Evolutionary conservation across 1,140 invertebrate genomes (phyloP).

Genomic region (Acromyrmex charruanus): DNA sequence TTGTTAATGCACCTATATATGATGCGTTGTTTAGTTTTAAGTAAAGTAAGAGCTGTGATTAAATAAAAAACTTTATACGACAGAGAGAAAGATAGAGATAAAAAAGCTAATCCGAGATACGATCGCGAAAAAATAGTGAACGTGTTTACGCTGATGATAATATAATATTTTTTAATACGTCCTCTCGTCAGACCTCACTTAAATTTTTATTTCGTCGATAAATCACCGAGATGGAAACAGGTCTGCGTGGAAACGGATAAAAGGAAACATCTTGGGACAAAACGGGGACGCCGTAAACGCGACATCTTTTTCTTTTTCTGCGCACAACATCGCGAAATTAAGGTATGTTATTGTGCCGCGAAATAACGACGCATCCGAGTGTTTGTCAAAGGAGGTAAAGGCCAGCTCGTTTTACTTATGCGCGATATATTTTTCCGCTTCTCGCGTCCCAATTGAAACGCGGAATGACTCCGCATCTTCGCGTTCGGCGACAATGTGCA

Average conservation of each 20-base stretch:
- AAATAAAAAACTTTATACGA: too few relatives aligned
- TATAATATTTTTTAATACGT: slow-evolving; percentile 27
- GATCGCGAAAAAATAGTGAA: slow-evolving; percentile 29
- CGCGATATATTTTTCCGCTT: slow-evolving; percentile 45
- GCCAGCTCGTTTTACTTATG: background rate
- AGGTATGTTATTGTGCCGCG: slow-evolving; percentile 29
- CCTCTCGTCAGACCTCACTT: background rate
- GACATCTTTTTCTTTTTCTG: background rate
- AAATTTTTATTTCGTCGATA: background rate
- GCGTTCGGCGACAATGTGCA: background rate
- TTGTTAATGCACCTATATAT: too few relatives aligned
- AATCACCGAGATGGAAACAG: slow-evolving; percentile 10
- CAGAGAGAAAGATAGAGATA: background rate
- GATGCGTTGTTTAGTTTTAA: too few relatives aligned
- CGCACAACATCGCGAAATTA: slow-evolving; percentile 28
- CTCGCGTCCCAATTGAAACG: background rate
- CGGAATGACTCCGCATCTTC: slow-evolving; percentile 39
- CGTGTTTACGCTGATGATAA: slow-evolving; percentile 1
- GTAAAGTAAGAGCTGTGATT: too few relatives aligned
- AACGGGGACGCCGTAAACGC: background rate
- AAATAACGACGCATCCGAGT: background rate
- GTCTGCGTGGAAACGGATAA: slow-evolving; percentile 35
- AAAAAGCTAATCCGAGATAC: slow-evolving; percentile 16
- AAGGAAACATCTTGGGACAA: background rate
- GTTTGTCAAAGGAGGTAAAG: slow-evolving; percentile 62